A percentile compares a stretch with the other conserved stretches of the same genome.
These are phyloP conservation scores for Brachionus plicatilis DNA, from an alignment of 1,140 invertebrate genomes.

Conservation along the genomic window DNA sequence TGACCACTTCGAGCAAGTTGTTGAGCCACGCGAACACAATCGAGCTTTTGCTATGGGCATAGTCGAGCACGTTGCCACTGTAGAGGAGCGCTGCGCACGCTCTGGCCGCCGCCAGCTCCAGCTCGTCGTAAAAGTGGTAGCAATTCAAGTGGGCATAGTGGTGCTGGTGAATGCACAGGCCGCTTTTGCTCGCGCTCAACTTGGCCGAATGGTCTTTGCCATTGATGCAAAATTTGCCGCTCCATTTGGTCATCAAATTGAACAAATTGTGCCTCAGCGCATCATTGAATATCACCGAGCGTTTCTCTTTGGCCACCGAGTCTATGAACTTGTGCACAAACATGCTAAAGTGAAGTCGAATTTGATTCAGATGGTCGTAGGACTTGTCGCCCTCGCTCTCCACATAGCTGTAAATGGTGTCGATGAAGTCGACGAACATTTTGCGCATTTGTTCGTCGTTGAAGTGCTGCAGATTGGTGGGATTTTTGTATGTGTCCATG, in stretches of 20 bases:
- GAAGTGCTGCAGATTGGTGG: background rate
- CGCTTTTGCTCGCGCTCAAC: background rate
- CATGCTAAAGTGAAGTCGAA: background rate
- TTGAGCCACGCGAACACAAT: slow-evolving; percentile 86
- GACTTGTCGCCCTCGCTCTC: slow-evolving; percentile 13
- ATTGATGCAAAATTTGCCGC: slow-evolving; percentile 69
- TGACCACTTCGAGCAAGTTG: slow-evolving; percentile 72
- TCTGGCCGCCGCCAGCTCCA: slow-evolving; percentile 64
- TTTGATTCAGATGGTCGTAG: slow-evolving; percentile 3
- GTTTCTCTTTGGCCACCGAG: background rate
- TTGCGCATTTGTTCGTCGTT: slow-evolving; percentile 37
- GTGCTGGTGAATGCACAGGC: background rate
- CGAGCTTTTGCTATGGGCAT: slow-evolving; percentile 73
- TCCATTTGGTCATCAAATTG: slow-evolving; percentile 23
- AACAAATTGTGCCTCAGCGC: slow-evolving; percentile 8
- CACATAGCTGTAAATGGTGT: slow-evolving; percentile 5
- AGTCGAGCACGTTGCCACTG: slow-evolving; percentile 87
- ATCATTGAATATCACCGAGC: background rate
- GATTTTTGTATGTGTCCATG: background rate
- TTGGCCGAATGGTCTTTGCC: background rate
- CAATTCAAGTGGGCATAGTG: slow-evolving; percentile 16
- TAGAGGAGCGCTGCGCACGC: slow-evolving; percentile 89
- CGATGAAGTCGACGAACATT: background rate
- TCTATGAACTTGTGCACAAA: slow-evolving; percentile 26
- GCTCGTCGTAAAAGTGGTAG: slow-evolving; percentile 55